Evolutionary conservation across 1,140 invertebrate genomes (phyloP).

Genomic region (Leucophenga varia): DNA sequence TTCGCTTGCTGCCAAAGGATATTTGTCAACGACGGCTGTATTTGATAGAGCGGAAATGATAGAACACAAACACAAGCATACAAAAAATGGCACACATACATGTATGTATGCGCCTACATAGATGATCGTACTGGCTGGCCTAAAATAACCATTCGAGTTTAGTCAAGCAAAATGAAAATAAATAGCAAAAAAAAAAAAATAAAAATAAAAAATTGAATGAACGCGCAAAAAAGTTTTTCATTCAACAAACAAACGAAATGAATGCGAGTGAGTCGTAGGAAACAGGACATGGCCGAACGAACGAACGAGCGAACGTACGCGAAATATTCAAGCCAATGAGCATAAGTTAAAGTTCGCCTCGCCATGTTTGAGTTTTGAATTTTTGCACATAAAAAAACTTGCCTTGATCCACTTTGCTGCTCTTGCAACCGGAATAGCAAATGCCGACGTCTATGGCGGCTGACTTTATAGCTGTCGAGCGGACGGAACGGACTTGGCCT

Average conservation of each 20-base stretch:
- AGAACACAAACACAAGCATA: constrained; percentile 16
- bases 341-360: constrained; percentile 41
- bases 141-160: too few relatives aligned
- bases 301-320: too few relatives aligned
- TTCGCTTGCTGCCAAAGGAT: constrained; percentile 26
- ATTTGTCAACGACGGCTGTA: constrained; percentile 37
- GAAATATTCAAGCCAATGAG: constrained; percentile 10
- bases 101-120: too few relatives aligned
- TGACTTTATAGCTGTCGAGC: too few relatives aligned
- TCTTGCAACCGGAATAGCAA: too few relatives aligned
- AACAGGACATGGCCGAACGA: constrained; percentile 1
- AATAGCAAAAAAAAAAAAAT: constrained; percentile 8
- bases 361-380: constrained; percentile 23
- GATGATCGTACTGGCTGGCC: too few relatives aligned
- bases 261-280: constrained; percentile 25
- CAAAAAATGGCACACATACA: constrained; percentile 11
- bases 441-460: too few relatives aligned
- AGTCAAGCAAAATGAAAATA: constrained; percentile 9
- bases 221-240: constrained; percentile 29
- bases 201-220: too few relatives aligned
- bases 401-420: constrained; percentile 51
- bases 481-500: too few relatives aligned
- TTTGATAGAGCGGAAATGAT: constrained; percentile 44
- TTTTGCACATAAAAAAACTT: constrained; percentile 21
- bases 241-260: constrained; percentile 42